Base-by-base conservation (phyloP, 2,797 vertebrate species). In the Mallotus villosus region DNA sequence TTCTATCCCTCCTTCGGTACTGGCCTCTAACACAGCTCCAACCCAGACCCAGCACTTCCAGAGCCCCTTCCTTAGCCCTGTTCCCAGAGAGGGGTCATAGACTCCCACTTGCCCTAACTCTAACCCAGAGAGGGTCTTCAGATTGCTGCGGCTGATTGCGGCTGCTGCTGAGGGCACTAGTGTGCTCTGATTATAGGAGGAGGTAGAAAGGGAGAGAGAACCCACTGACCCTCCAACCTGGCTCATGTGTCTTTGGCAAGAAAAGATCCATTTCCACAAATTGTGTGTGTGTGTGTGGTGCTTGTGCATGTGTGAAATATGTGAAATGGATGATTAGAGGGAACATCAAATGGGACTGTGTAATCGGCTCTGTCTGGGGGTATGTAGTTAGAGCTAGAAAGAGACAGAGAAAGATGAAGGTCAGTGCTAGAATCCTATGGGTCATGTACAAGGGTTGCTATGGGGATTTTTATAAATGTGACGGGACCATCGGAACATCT, bases 391-490 rank as follows among this genome's bases (percentile, higher is more conserved):
- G 60, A 68, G 58, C 57, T 62, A 55, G 63, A 81, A 69, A 34
- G 77, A 84, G 66, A 68, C 66, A 4, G 17, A 46, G 63, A 24
- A 21, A 63, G 62, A 37, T 29, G 37, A 29, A 63, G 29, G 84
- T 74, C 63, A 22, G 55, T 65, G 63, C 62, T 68, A 75, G 79
- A 84, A 83, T 85, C 78, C 71, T 77, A 46, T 46, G 62, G 63
- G 70, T 78, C 86, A 75, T 63, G 67, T 68, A 41, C 41, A 85
- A 84, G 59, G 51, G 61, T 82, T 87, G 81, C 77, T 86, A 80
- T 75, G 74, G 5, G 85, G 80, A 85, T 87, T 90, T 82, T 86
- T 84, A 82, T 83, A 86, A 85, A 85, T 88, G 83, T 84, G 86
- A 70, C 60, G 75, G 74, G 79, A 80, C 81, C 82, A 53, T 77